Conservation (phyloP, 2,888 invertebrate species). For the Gymnoscelis rufifasciata region DNA sequence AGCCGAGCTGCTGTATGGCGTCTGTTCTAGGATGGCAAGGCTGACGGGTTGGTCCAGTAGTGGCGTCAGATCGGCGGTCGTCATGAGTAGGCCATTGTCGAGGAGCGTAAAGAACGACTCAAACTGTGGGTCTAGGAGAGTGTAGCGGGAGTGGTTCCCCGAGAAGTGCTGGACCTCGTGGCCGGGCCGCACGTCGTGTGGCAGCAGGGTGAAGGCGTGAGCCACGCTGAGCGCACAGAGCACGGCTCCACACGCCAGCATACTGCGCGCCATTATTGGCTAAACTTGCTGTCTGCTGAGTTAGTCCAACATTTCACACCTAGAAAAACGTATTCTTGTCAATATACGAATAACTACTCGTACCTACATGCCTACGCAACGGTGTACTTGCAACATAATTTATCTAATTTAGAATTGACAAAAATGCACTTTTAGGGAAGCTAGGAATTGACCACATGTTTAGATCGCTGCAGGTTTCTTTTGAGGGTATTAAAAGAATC, state of each 20-base stretch:
- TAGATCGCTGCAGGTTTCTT: not conserved
- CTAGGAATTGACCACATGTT: slow-evolving; percentile 5
- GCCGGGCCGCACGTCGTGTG: slow-evolving; percentile 94
- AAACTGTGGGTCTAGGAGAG: slow-evolving; percentile 86
- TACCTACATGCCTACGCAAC: not conserved
- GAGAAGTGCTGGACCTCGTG: slow-evolving; percentile 90
- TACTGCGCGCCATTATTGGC: slow-evolving; percentile 56
- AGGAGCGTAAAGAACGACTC: slow-evolving; percentile 92
- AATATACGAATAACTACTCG: not conserved
- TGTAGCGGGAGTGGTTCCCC: slow-evolving; percentile 74
- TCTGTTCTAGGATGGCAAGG: slow-evolving; percentile 89
- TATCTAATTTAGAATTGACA: too few species aligned
- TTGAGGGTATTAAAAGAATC: too few species aligned
- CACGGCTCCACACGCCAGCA: slow-evolving; percentile 64
- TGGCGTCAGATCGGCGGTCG: slow-evolving; percentile 90
- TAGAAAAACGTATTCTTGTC: slow-evolving; percentile 38
- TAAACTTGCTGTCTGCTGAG: slow-evolving; percentile 37
- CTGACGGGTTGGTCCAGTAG: slow-evolving; percentile 89
- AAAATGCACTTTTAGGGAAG: too few species aligned
- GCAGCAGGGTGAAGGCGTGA: slow-evolving; percentile 82
- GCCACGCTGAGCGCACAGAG: slow-evolving; percentile 58
- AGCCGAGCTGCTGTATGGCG: slow-evolving; percentile 87
- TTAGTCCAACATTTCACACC: slow-evolving; percentile 69
- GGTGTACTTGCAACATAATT: too few species aligned
- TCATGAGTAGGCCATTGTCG: slow-evolving; percentile 93